Evolutionary conservation across 2,797 vertebrate species (phyloP).

Genomic region (Anableps anableps): DNA sequence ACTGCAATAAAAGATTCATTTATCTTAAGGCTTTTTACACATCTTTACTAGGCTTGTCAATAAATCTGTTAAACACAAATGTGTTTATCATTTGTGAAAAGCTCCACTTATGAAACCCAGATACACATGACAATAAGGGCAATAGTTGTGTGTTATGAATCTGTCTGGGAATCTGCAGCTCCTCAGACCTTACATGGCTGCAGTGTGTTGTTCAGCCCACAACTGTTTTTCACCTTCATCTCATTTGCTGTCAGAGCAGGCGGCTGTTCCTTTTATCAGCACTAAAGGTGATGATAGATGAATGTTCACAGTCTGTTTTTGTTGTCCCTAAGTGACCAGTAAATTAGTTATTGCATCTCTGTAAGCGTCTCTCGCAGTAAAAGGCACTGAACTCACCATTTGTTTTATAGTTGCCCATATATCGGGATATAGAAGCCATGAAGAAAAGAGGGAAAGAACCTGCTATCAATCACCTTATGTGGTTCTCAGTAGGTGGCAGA

Average conservation of each 20-base stretch:
- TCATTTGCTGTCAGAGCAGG: not conserved
- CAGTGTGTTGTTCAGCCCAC: not conserved
- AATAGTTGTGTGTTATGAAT: not conserved
- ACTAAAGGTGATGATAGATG: conserved; percentile 6
- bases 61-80: not conserved
- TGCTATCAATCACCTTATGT: not conserved
- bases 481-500: conserved; percentile 1
- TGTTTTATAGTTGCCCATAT: conserved; percentile 2
- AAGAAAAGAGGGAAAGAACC: not conserved
- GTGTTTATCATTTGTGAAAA: not conserved
- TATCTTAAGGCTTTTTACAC: not conserved
- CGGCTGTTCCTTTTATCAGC: conserved; percentile 1
- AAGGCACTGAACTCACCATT: not conserved
- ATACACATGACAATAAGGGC: not conserved
- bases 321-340: conserved; percentile 7
- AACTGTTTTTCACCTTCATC: not conserved
- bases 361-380: not conserved
- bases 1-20: not conserved
- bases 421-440: not conserved
- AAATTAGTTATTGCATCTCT: conserved; percentile 11
- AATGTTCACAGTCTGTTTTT: not conserved
- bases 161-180: not conserved
- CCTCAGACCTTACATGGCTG: not conserved
- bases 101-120: not conserved
- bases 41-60: not conserved